Percentiles rank a stretch among this genome's conserved stretches.
phyloP scores from a whole-genome alignment of 2,797 vertebrate species.

The Salmo trutta region DNA sequence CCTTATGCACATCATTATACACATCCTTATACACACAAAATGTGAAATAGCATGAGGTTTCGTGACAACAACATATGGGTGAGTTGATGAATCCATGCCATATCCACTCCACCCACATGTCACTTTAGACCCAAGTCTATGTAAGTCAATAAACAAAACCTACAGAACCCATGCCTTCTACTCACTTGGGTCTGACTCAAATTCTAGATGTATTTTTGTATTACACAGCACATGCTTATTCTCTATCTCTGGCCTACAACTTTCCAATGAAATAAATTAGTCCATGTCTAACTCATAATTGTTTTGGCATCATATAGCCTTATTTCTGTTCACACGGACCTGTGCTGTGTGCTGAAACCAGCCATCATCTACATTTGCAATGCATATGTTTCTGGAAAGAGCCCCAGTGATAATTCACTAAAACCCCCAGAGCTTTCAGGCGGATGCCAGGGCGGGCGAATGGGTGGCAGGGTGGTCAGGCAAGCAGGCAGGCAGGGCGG shows the following conservation, averaged over 20 bases:
- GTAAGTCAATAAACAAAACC: background rate
- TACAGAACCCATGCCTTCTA: background rate
- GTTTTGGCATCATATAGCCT: slow-evolving; percentile 33
- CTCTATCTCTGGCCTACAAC: slow-evolving; percentile 32
- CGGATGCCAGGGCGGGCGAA: background rate
- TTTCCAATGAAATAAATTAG: slow-evolving; percentile 25
- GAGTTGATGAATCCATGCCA: background rate
- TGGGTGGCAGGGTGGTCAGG: no score
- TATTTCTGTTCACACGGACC: slow-evolving; percentile 38
- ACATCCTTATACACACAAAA: background rate
- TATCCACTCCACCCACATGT: background rate
- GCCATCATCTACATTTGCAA: slow-evolving; percentile 72
- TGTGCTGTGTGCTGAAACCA: slow-evolving; percentile 44
- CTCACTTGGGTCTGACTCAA: slow-evolving; percentile 7
- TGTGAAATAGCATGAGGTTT: background rate
- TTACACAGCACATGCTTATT: slow-evolving; percentile 26
- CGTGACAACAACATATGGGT: background rate
- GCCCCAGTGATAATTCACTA: slow-evolving; percentile 64
- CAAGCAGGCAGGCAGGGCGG: no score
- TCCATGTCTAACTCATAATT: slow-evolving; percentile 22
- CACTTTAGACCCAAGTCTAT: background rate
- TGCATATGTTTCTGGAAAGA: slow-evolving; percentile 77
- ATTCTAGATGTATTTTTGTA: slow-evolving; percentile 25
- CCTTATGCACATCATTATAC: background rate
- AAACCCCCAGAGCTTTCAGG: slow-evolving; percentile 45